phyloP scores from a whole-genome alignment of 2,113 vertebrate genomes.

The Oryctolagus cuniculus region mOryCun1.1 NC_091438.1:71564501-71565000 shows the following conservation, averaged over 20 bases:
- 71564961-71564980: neutral
- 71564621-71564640: neutral
- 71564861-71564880: neutral
- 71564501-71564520: neutral
- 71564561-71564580: neutral
- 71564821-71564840: neutral
- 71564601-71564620: neutral
- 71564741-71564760: conserved; percentile 29
- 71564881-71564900: neutral
- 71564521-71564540: neutral
- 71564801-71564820: neutral
- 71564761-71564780: neutral
- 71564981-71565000: neutral
- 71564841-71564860: neutral
- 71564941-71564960: neutral
- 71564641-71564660: neutral
- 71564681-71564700: neutral
- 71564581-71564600: neutral
- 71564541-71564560: neutral
- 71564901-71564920: neutral
- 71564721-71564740: neutral
- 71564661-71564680: neutral
- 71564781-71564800: neutral
- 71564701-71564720: neutral
- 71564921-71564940: neutral